Percentiles rank a stretch among this genome's conserved stretches.
Conservation (phyloP, 2,113 vertebrate genomes). For the Passer domesticus region DNA sequence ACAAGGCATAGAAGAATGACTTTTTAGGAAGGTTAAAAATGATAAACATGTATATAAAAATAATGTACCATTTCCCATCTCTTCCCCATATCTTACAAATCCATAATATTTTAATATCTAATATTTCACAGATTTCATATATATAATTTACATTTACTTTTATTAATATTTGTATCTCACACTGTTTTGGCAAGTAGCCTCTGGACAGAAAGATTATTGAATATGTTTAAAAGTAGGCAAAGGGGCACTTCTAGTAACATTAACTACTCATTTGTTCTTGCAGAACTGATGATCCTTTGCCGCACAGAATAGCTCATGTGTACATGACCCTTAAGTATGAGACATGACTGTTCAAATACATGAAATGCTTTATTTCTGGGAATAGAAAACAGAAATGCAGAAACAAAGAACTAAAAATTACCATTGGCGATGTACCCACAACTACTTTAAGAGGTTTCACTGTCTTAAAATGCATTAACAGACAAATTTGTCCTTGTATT, state of each 20-base stretch:
- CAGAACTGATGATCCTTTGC: slow-evolving; percentile 21
- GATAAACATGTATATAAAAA: background rate
- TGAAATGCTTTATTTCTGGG: background rate
- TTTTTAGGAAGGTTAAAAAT: background rate
- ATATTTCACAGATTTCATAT: background rate
- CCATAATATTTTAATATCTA: slow-evolving; percentile 25
- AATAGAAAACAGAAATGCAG: background rate
- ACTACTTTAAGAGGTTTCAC: background rate
- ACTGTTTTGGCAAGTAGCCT: slow-evolving; percentile 22
- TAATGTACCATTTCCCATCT: background rate
- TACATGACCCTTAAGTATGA: background rate
- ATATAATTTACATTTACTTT: background rate
- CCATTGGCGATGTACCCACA: background rate
- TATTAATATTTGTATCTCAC: background rate
- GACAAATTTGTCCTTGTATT: background rate
- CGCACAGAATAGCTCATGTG: background rate
- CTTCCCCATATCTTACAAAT: background rate
- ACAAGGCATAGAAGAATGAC: background rate
- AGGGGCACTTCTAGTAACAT: slow-evolving; percentile 15
- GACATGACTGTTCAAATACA: background rate
- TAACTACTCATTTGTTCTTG: slow-evolving; percentile 40
- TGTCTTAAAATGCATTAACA: background rate
- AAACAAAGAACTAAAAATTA: background rate
- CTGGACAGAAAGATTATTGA: background rate
- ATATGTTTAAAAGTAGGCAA: background rate